Evolutionary conservation across 2,888 invertebrate genomes (phyloP).

Genomic region (Microctonus aethiopoides): DNA sequence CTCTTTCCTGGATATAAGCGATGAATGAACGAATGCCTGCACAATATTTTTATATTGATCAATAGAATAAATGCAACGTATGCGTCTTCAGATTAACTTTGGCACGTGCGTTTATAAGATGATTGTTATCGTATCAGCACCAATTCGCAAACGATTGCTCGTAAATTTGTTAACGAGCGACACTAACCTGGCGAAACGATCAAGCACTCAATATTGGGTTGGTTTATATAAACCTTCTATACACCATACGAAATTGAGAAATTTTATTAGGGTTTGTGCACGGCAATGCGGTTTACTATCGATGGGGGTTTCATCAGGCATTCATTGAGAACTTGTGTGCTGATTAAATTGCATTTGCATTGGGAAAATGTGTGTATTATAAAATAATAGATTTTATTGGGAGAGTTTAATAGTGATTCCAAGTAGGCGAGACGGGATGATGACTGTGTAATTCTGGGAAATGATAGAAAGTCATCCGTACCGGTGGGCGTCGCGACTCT

Average conservation of each 20-base stretch:
- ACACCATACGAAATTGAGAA: background rate
- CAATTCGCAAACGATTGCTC: slow-evolving; percentile 24
- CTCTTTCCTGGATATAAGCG: no score
- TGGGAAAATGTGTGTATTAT: slow-evolving; percentile 2
- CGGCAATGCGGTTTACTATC: background rate
- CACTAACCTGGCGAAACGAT: slow-evolving; percentile 19
- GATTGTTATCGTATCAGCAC: slow-evolving; percentile 29
- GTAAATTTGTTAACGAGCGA: slow-evolving; percentile 32
- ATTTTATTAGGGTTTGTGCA: background rate
- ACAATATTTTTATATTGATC: background rate
- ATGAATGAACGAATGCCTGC: no score
- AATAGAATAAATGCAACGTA: slow-evolving; percentile 7
- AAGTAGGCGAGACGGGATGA: slow-evolving; percentile 23
- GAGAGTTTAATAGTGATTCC: slow-evolving; percentile 14
- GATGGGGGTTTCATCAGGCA: background rate
- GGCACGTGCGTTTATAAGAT: slow-evolving; percentile 22
- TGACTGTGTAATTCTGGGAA: slow-evolving; percentile 19
- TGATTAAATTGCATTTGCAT: slow-evolving; percentile 15
- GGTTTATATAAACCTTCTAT: background rate
- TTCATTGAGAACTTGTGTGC: background rate
- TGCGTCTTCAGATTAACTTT: background rate
- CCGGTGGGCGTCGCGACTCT: slow-evolving; percentile 19
- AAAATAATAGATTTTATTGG: background rate
- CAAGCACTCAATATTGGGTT: background rate
- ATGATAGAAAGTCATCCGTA: slow-evolving; percentile 7